Conservation (phyloP, 2,888 invertebrate genomes). For the Lasioglossum morio region DNA sequence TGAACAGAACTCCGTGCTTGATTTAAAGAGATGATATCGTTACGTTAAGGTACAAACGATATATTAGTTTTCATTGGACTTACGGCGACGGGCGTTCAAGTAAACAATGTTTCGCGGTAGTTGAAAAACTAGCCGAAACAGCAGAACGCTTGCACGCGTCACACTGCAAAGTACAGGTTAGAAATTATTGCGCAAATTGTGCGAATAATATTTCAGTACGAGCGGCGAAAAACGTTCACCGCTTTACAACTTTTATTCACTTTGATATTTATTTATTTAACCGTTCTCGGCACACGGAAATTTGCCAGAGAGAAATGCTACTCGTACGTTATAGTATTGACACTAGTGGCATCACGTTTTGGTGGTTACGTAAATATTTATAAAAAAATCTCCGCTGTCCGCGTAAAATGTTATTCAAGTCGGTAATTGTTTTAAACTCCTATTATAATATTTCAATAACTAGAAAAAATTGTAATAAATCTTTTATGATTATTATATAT, state of each 20-base stretch:
- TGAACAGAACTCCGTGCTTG: neutral
- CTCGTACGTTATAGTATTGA: neutral
- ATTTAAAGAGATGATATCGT: neutral
- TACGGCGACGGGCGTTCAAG: neutral
- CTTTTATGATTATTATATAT: neutral
- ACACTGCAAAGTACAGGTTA: neutral
- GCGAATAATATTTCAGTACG: neutral
- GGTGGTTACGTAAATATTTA: neutral
- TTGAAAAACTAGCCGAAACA: no score
- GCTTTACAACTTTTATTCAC: neutral
- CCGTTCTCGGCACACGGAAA: neutral
- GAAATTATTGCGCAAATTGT: neutral
- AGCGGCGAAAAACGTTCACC: neutral
- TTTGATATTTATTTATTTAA: neutral
- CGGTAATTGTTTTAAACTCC: neutral
- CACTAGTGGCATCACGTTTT: neutral
- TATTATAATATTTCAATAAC: neutral
- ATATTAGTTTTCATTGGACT: neutral
- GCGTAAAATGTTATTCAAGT: neutral
- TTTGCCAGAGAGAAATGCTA: neutral
- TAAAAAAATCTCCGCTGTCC: neutral
- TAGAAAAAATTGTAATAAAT: neutral
- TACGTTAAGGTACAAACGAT: neutral
- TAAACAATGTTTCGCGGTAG: slow-evolving; percentile 1
- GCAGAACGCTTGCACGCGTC: neutral